Evolutionary conservation across 2,113 vertebrate species (phyloP).

Genomic region (Charadrius vociferus): DNA sequence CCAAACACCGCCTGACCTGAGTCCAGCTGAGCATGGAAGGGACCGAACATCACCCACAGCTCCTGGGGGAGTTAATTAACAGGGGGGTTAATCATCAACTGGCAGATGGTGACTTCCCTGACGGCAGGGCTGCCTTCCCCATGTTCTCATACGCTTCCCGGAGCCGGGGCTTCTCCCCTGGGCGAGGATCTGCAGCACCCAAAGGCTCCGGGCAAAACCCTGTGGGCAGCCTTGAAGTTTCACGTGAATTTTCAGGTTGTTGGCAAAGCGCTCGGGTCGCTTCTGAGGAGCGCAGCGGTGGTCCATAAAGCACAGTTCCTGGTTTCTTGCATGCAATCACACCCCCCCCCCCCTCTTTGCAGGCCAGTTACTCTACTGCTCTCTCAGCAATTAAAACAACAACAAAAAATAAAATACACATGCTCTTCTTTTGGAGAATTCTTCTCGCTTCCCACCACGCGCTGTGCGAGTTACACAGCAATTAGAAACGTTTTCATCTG

Average conservation of each 20-base stretch:
- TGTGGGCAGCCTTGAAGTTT: fast-evolving
- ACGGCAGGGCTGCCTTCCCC: background rate
- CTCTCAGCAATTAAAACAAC: background rate
- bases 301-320: background rate
- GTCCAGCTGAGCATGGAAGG: background rate
- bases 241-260: background rate
- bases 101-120: background rate
- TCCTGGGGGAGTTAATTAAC: background rate
- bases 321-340: background rate
- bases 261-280: fast-evolving
- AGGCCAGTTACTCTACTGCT: background rate
- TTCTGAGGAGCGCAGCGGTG: fast-evolving
- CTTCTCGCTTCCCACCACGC: background rate
- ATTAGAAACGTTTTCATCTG: background rate
- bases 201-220: background rate
- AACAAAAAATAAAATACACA: background rate
- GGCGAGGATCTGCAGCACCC: too few species aligned
- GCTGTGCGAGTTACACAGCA: fast-evolving
- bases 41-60: background rate
- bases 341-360: background rate
- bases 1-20: fast-evolving
- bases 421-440: background rate
- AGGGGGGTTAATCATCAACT: background rate
- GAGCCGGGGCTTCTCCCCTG: background rate
- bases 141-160: fast-evolving